Evolutionary conservation across 2,113 vertebrate species (phyloP), one percentile per base, ranked within the genome.

Genomic region (Carassius auratus): DNA sequence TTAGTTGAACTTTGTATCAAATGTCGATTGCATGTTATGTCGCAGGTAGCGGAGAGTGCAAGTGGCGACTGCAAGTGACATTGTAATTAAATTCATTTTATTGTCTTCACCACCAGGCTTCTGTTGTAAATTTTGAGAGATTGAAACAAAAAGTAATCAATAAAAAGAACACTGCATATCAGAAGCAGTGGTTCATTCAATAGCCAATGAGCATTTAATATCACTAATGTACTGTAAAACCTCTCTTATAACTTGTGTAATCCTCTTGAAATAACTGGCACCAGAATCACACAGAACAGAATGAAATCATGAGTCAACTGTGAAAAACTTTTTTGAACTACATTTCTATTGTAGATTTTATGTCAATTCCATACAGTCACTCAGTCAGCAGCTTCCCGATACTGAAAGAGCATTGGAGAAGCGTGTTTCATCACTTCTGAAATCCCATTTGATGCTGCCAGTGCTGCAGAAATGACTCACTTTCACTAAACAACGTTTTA

Each of bases 401-500:
- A 69, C 8, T 9, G 15, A 19, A 69, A 33, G 15, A 69, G 66
- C 30, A 71, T 38, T 71, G 5, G 12, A 30, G 26, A 66, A 66
- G 26, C 12, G 33, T 73, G 36, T 73, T 73, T n/a, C 19, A 42
- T 71, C 38, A 21, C 68, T 21, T 71, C 10, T 10, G 36, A 71
- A 71, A 71, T 42, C 36, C 69, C 36, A 12, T 38, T 10, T 42
- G 36, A 38, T 73, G 36, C 69, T 42, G 21, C 0, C 21, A 73
- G 36, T 5, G 36, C 36, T 42, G 36, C 36, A n/a, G 69, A 42
- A n/a, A 42, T 73, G 2, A 71, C 68, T 71, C 69, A 73, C 69
- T 73, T 38, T 73, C 57, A 61, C n/a, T 73, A 21, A 71, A 21
- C 68, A 71, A 71, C 8, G 36, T n/a, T 73, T 73, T 73, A 42